phyloP scores from a whole-genome alignment of 92 coral and sea anemone genomes.

The Epizoanthus illoricatus region DNA sequence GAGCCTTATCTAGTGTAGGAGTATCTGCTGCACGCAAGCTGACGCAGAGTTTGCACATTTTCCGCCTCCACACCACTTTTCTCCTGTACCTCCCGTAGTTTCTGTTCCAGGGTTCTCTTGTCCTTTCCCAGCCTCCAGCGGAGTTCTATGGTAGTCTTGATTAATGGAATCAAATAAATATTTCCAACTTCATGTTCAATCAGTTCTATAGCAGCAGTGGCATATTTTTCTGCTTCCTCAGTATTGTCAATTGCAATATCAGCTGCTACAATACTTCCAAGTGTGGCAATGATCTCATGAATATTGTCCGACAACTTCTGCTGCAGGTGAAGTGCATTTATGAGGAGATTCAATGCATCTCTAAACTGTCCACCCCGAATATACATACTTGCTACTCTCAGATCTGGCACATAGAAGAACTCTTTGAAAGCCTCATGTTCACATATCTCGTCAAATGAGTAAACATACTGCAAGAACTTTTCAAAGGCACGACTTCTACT shows the following conservation, averaged over 20 bases:
- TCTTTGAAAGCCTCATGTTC: conserved; percentile 72
- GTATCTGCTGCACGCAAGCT: conserved; percentile 66
- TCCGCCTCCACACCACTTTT: conserved; percentile 76
- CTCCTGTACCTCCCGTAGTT: conserved; percentile 58
- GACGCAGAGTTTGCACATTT: conserved; percentile 77
- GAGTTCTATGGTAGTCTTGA: conserved; percentile 68
- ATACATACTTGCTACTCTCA: conserved; percentile 74
- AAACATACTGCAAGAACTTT: conserved; percentile 59
- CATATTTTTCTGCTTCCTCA: conserved; percentile 86
- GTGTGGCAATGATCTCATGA: conserved; percentile 80
- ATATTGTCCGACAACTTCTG: conserved; percentile 84
- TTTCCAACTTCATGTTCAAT: conserved; percentile 57
- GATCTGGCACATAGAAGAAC: conserved; percentile 82
- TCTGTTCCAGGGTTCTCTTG: conserved; percentile 57
- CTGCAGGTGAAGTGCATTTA: conserved; percentile 92
- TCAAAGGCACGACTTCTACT: conserved; percentile 72
- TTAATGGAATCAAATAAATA: conserved; percentile 76
- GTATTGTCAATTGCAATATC: conserved; percentile 71
- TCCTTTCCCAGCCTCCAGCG: conserved; percentile 72
- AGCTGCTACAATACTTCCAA: conserved; percentile 82
- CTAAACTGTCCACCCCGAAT: conserved; percentile 87
- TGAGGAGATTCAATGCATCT: conserved; percentile 68
- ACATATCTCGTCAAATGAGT: conserved; percentile 57
- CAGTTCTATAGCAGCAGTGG: conserved; percentile 76
- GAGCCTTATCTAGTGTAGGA: conserved; percentile 22